Evolutionary conservation across 1,140 invertebrate species (phyloP).

Genomic region (Phortica variegata): DNA sequence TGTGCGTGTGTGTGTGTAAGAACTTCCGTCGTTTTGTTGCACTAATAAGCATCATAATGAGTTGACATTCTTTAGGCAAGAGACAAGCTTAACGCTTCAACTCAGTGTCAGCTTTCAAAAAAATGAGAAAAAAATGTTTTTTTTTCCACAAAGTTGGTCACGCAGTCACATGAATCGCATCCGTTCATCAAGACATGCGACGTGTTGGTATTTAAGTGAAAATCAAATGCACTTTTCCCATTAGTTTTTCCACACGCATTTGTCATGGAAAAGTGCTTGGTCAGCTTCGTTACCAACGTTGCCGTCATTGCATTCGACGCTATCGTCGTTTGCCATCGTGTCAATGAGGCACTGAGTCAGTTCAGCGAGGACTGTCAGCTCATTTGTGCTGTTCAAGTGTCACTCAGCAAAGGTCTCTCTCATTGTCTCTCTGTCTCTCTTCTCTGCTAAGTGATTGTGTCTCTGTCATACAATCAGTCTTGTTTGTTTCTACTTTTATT

Average conservation of each 20-base stretch:
- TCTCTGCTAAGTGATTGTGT: conserved; percentile 1
- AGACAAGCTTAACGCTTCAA: too few species aligned
- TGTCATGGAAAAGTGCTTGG: too few species aligned
- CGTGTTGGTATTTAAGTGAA: conserved; percentile 2
- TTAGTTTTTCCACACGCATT: not conserved
- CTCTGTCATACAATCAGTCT: conserved; percentile 30
- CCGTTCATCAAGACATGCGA: conserved; percentile 38
- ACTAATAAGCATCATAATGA: conserved; percentile 42
- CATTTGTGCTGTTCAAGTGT: conserved; percentile 15
- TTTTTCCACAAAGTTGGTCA: conserved; percentile 22
- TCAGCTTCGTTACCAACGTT: too few species aligned
- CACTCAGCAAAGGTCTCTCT: conserved; percentile 14
- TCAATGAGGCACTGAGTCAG: too few species aligned
- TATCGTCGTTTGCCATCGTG: too few species aligned
- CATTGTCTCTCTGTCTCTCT: conserved; percentile 13
- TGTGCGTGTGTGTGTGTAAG: too few species aligned
- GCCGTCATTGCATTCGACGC: too few species aligned
- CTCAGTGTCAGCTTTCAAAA: conserved; percentile 31
- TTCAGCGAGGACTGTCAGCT: too few species aligned
- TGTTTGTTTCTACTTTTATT: not conserved
- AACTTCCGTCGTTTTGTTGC: too few species aligned
- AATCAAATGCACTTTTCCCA: conserved; percentile 5
- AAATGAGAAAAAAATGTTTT: conserved; percentile 52
- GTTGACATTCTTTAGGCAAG: conserved; percentile 43
- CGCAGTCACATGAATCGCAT: conserved; percentile 52